Evolutionary conservation across 2,797 vertebrate species (phyloP).

Genomic region (Etheostoma perlongum): DNA sequence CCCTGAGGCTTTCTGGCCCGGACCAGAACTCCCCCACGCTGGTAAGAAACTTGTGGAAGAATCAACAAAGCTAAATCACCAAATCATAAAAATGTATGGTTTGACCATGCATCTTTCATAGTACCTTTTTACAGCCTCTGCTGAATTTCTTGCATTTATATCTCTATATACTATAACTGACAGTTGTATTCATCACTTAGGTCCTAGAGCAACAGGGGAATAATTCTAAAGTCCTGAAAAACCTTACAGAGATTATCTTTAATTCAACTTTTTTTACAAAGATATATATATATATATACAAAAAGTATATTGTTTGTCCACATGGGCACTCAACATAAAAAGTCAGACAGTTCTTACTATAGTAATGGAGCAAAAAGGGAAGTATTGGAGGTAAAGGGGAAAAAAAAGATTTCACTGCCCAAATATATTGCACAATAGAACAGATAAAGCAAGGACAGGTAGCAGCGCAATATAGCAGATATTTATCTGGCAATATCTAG

Average conservation of each 20-base stretch:
- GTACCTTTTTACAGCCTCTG: not conserved
- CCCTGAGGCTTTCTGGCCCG: constrained; percentile 98
- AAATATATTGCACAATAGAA: not conserved
- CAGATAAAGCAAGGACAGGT: not conserved
- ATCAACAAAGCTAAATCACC: not conserved
- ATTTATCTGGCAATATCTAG: not conserved
- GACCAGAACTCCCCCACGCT: constrained; percentile 98
- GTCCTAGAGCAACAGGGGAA: not conserved
- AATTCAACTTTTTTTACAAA: not conserved
- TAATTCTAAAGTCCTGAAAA: not conserved
- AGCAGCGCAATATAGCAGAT: not conserved
- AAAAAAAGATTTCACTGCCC: not conserved
- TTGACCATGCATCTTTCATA: not conserved
- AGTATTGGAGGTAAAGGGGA: not conserved
- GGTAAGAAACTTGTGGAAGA: constrained; percentile 82
- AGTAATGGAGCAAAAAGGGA: not conserved
- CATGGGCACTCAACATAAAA: not conserved
- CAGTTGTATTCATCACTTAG: not conserved
- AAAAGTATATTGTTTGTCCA: not conserved
- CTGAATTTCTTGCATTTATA: not conserved
- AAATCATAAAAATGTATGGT: not conserved
- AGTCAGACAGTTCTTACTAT: not conserved
- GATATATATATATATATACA: not conserved
- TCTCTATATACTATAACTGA: not conserved
- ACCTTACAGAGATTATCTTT: not conserved